Evolutionary conservation across 2,113 vertebrate species (phyloP), one percentile per base, ranked within the genome.

Genomic region (Romanogobio albipinnatus): DNA sequence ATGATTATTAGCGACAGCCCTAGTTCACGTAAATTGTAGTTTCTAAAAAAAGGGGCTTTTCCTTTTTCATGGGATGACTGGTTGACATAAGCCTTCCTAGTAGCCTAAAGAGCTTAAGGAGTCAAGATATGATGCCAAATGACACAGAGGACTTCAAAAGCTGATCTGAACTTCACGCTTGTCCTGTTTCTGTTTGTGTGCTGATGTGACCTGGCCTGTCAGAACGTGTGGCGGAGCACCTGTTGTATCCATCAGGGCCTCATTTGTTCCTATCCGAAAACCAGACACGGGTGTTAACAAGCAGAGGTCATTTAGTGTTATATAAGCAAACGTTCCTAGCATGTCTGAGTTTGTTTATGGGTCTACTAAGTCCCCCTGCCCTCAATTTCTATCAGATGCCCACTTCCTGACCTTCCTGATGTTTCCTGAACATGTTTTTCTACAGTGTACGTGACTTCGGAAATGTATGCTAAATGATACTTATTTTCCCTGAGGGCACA

Each of bases 321-420:
- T 87, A 56, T 79, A 86, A 85, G 76, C 76, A 82, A 78, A 47
- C 45, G 70, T 81, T 87, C 83, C 19, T 64, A 3, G n/a, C 78
- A 9, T 86, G 71, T 78, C 76, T 76, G 29, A 76, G 45, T 43
- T 26, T 87, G 84, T 89, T 83, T 87, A 62, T 83, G 47, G 53
- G 61, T 56, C 71, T 84, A 76, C 84, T 39, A 45, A 59, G 33
- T 86, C 71, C 53, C 68, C 39, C 74, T 56, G 68, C 84, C 49
- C 66, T 70, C 36, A 73, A 24, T 85, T 84, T 86, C 71, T 86
- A 51, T 84, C 43, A 73, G 58, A 79, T 75, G 43, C 43, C 22
- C 3, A 53, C 81, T 79, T 85, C 64, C 70, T 75, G 26, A 29
- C 81, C 80, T 70, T 85, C 56, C 76, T 76, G 39, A n/a, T 62